These are phyloP conservation scores for Chamaea fasciata DNA, from an alignment of 2,113 vertebrate genomes.

Conservation along the genomic window DNA sequence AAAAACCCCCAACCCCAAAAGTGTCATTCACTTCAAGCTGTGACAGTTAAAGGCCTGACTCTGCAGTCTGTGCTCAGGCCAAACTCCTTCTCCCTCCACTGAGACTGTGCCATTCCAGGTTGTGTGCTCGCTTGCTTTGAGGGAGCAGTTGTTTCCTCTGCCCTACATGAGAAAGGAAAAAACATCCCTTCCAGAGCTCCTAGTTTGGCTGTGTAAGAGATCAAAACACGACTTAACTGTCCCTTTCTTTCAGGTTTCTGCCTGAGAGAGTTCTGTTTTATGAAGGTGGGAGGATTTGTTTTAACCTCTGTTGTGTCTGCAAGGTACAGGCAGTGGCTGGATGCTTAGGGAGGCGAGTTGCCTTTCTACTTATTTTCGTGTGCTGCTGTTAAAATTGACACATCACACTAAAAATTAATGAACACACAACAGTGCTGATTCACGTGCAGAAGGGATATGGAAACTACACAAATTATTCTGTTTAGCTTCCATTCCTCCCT, in stretches of 20 bases:
- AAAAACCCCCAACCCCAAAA: not conserved
- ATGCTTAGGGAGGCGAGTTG: not conserved
- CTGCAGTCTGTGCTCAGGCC: not conserved
- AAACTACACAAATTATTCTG: not conserved
- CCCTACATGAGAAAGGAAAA: not conserved
- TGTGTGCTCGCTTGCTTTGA: accelerated
- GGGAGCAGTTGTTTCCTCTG: not conserved
- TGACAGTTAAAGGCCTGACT: not conserved
- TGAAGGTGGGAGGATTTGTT: not conserved
- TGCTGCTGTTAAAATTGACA: not conserved
- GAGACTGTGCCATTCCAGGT: not conserved
- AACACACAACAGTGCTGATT: not conserved
- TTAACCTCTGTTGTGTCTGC: not conserved
- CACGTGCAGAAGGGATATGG: not conserved
- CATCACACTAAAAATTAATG: not conserved
- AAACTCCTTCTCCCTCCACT: not conserved
- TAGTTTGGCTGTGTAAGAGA: not conserved
- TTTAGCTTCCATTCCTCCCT: not conserved
- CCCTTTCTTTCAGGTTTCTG: not conserved
- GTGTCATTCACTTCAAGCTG: not conserved
- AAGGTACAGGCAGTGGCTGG: not conserved
- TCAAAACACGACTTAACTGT: not conserved
- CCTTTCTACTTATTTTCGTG: not conserved
- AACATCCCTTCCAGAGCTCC: not conserved
- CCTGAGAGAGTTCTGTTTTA: not conserved